Conservation (phyloP, 2,797 vertebrate species). For the Antrozous pallidus region DNA sequence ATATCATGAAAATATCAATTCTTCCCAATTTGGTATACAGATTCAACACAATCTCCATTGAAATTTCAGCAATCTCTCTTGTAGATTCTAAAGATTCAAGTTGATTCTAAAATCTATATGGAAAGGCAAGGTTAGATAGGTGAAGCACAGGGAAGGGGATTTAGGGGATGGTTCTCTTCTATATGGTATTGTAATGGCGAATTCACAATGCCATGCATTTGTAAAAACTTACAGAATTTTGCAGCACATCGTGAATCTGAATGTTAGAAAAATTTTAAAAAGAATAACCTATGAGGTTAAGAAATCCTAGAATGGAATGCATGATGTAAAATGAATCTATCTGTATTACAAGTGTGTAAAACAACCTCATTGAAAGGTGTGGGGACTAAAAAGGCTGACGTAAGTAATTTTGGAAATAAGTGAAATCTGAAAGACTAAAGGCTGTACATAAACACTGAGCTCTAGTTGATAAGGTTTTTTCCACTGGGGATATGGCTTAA, state of each 20-base stretch:
- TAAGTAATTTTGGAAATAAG: background rate
- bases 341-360: background rate
- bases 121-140: background rate
- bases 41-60: background rate
- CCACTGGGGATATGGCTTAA: background rate
- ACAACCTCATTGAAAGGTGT: background rate
- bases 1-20: background rate
- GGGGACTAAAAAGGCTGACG: background rate
- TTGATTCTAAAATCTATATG: background rate
- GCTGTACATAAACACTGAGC: background rate
- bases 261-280: background rate
- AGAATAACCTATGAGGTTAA: background rate
- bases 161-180: background rate
- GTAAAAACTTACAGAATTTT: background rate
- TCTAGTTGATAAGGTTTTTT: background rate
- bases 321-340: background rate
- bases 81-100: background rate
- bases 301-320: background rate
- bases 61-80: background rate
- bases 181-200: background rate
- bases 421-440: background rate
- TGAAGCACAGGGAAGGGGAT: background rate
- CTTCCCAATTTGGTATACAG: background rate
- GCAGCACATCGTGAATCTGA: background rate
- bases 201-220: background rate